Conservation (phyloP, 2,113 vertebrate species). For the Nothobranchius furzeri region DNA sequence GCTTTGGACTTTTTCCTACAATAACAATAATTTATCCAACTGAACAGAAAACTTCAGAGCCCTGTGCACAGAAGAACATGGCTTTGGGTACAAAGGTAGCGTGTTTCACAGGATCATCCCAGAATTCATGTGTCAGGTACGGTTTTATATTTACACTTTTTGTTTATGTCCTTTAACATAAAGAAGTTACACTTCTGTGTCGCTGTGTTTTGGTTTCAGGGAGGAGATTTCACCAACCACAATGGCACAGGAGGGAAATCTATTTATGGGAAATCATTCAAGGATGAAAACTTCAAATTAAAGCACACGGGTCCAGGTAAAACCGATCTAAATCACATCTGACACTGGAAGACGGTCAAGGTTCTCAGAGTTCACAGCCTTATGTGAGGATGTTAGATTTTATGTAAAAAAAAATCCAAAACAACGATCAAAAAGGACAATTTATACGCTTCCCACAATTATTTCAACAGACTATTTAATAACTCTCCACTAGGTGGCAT, state of each 20-base stretch:
- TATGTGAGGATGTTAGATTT: no score
- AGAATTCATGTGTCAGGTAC: slow-evolving; percentile 97
- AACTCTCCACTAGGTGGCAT: slow-evolving; percentile 72
- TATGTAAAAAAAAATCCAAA: no score
- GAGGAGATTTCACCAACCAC: slow-evolving; percentile 93
- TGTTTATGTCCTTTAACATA: no score
- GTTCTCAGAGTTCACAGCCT: no score
- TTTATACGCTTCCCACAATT: neutral
- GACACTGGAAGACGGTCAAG: neutral
- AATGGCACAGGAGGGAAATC: slow-evolving; percentile 95
- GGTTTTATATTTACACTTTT: neutral
- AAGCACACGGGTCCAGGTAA: slow-evolving; percentile 89
- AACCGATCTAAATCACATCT: neutral
- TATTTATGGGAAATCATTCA: slow-evolving; percentile 92
- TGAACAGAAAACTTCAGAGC: slow-evolving; percentile 90
- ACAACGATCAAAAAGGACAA: no score
- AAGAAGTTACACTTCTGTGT: neutral
- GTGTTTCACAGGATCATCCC: slow-evolving; percentile 94
- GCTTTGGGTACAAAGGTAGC: slow-evolving; percentile 94
- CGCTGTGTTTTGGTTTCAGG: slow-evolving; percentile 72
- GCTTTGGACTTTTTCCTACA: neutral
- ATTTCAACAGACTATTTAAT: neutral
- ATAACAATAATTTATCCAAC: neutral
- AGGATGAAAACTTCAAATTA: slow-evolving; percentile 92
- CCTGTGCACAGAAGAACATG: slow-evolving; percentile 91